These are phyloP conservation scores for Drosophila seclusa DNA, from an alignment of 2,888 invertebrate species.

Conservation along the genomic window DNA sequence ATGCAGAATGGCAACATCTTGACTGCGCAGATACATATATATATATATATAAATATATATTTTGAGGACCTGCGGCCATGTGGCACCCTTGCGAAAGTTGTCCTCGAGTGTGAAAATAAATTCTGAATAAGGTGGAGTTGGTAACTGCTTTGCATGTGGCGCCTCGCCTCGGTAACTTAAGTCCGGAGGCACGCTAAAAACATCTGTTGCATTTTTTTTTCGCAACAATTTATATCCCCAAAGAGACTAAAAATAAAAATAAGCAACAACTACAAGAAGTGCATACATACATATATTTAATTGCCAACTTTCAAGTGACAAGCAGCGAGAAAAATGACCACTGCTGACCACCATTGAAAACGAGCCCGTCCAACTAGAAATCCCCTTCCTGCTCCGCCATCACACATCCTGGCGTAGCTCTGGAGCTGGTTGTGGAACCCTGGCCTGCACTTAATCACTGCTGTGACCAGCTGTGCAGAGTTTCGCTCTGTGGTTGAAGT, in stretches of 20 bases:
- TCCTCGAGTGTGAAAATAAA: constrained; percentile 83
- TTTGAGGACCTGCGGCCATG: constrained; percentile 55
- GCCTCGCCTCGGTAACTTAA: constrained; percentile 25
- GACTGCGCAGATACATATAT: constrained; percentile 63
- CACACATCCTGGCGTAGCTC: constrained; percentile 43
- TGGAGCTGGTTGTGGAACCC: background rate
- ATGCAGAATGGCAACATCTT: constrained; percentile 77
- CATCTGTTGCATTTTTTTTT: constrained; percentile 73
- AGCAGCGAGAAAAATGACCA: constrained; percentile 73
- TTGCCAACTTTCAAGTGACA: constrained; percentile 80
- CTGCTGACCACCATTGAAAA: constrained; percentile 44
- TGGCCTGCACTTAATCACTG: constrained; percentile 75
- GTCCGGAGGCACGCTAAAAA: constrained; percentile 51
- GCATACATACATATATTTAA: constrained; percentile 64
- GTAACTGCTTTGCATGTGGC: constrained; percentile 71
- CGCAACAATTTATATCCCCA: constrained; percentile 67
- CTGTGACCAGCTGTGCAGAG: constrained; percentile 60
- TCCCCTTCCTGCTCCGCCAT: constrained; percentile 47
- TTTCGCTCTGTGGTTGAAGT: constrained; percentile 42
- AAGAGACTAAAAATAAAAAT: constrained; percentile 30
- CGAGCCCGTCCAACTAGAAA: constrained; percentile 40
- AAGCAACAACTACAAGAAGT: constrained; percentile 17
- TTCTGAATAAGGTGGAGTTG: constrained; percentile 67
- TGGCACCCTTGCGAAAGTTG: constrained; percentile 66
- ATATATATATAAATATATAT: constrained; percentile 27